phyloP scores from a whole-genome alignment of 2,888 invertebrate genomes.

The Ernsta delagoae region DNA sequence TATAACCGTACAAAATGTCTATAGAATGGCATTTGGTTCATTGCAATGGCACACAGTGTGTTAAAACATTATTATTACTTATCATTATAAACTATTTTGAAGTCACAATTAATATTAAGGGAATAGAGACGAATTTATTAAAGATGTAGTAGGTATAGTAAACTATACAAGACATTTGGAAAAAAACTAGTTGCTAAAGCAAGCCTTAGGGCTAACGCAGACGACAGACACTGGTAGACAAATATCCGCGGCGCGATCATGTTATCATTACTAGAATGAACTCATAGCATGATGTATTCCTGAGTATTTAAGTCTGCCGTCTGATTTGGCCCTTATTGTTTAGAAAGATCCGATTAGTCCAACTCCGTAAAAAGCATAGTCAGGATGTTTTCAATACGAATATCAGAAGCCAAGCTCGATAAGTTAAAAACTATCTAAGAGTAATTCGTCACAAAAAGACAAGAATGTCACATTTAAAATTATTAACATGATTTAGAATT shows the following conservation, averaged over 20 bases:
- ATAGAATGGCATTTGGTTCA: slow-evolving; percentile 55
- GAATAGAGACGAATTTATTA: slow-evolving; percentile 2
- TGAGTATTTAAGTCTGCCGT: no score
- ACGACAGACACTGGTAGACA: no score
- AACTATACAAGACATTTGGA: neutral
- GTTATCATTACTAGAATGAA: no score
- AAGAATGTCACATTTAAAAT: no score
- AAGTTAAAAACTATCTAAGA: slow-evolving; percentile 51
- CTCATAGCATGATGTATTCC: no score
- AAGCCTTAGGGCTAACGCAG: no score
- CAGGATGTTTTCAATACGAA: slow-evolving; percentile 8
- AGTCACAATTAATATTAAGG: slow-evolving; percentile 1
- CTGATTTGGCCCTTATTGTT: neutral
- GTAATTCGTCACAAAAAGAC: slow-evolving; percentile 34
- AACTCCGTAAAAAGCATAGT: neutral
- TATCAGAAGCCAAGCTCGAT: slow-evolving; percentile 60
- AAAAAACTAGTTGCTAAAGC: no score
- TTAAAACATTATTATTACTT: slow-evolving; percentile 38
- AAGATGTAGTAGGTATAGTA: slow-evolving; percentile 23
- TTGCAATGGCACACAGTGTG: slow-evolving; percentile 65
- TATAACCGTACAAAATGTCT: slow-evolving; percentile 8
- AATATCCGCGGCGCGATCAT: no score
- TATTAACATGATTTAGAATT: no score
- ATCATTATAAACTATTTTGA: slow-evolving; percentile 1
- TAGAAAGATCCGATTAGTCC: neutral